Evolutionary conservation across 35 echinoderm and acorn worm species (phyloP).

Genomic region (Amphiura filiformis): DNA sequence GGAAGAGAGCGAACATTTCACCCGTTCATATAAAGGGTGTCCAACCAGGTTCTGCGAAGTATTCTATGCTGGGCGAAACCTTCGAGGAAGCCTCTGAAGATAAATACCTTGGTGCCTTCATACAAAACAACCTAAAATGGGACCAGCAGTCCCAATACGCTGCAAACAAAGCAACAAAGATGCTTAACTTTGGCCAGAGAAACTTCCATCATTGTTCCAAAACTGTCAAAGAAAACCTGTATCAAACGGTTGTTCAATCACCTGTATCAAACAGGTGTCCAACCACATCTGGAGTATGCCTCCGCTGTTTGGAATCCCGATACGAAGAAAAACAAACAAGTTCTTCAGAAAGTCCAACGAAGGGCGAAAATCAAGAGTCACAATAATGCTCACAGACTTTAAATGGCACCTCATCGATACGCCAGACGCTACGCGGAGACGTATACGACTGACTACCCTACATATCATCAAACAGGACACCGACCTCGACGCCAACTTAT

Average conservation of each 20-base stretch:
- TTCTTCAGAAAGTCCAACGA: not conserved
- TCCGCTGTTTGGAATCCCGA: constrained; percentile 20
- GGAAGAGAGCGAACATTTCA: constrained; percentile 33
- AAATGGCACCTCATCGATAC: not conserved
- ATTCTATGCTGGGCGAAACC: constrained; percentile 29
- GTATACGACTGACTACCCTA: too few relatives aligned
- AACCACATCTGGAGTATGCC: constrained; percentile 28
- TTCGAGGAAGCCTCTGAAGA: constrained; percentile 22
- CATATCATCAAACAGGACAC: too few relatives aligned
- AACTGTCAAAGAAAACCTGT: constrained; percentile 28
- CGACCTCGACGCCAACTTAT: too few relatives aligned
- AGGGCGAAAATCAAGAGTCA: not conserved
- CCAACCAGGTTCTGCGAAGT: not conserved
- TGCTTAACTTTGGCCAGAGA: constrained; percentile 2
- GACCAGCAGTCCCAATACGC: not conserved
- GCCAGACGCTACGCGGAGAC: too few relatives aligned
- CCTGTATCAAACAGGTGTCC: not conserved
- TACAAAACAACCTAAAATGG: constrained; percentile 45
- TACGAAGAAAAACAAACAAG: not conserved
- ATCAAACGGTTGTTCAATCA: not conserved
- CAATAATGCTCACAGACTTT: not conserved
- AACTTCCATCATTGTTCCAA: constrained; percentile 23
- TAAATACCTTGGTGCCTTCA: constrained; percentile 34
- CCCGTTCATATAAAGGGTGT: constrained; percentile 33
- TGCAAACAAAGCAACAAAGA: not conserved